These are phyloP conservation scores for Chionis minor DNA, from an alignment of 2,113 vertebrate genomes.

Conservation along the genomic window DNA sequence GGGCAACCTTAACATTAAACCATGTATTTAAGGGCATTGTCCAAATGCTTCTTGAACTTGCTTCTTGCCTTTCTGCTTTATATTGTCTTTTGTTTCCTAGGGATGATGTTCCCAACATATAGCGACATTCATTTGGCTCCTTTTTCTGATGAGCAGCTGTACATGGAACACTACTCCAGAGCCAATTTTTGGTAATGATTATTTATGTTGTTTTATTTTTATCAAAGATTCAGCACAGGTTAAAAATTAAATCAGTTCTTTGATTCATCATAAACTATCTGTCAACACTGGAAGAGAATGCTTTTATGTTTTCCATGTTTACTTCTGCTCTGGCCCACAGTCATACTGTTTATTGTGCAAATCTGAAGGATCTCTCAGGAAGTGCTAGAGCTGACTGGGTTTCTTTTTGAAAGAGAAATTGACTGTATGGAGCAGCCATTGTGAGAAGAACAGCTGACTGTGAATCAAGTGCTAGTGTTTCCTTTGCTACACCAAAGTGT, in stretches of 20 bases:
- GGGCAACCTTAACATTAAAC: background rate
- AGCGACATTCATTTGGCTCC: constrained; percentile 82
- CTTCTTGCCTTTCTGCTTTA: background rate
- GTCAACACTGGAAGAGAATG: background rate
- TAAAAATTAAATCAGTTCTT: background rate
- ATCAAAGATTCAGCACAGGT: background rate
- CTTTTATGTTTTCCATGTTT: background rate
- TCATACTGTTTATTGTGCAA: background rate
- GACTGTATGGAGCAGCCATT: background rate
- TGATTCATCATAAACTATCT: background rate
- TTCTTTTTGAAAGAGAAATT: background rate
- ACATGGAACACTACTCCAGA: constrained; percentile 78
- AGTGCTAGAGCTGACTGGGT: background rate
- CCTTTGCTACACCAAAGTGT: background rate
- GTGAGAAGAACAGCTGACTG: background rate
- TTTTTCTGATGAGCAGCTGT: constrained; percentile 84
- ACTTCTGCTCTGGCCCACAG: background rate
- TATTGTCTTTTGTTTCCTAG: constrained; percentile 63
- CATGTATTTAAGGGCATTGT: background rate
- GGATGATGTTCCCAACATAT: constrained; percentile 81
- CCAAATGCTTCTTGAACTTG: background rate
- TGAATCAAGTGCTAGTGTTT: background rate
- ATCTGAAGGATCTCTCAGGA: background rate
- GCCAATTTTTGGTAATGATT: constrained; percentile 80
- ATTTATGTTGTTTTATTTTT: background rate